Percentiles rank a stretch among this genome's conserved stretches.
Evolutionary conservation across 2,797 vertebrate species (phyloP).

Genomic region (Pterois miles): DNA sequence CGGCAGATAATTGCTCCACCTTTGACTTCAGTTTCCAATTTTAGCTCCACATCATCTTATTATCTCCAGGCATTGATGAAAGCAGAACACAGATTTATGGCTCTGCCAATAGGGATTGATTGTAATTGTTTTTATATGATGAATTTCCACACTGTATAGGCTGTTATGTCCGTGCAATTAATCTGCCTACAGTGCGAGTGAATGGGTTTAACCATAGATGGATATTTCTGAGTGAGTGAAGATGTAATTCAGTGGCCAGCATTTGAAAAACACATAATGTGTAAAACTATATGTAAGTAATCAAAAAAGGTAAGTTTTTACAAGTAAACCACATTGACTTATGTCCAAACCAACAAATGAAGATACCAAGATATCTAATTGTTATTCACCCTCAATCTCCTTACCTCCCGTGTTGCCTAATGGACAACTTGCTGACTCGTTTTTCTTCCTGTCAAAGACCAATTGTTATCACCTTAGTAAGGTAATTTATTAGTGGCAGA

Average conservation of each 20-base stretch:
- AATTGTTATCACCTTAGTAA: slow-evolving; percentile 30
- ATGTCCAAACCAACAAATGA: too few relatives aligned
- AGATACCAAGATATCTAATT: slow-evolving; percentile 1
- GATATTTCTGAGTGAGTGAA: background rate
- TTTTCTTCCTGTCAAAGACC: slow-evolving; percentile 59
- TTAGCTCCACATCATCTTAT: background rate
- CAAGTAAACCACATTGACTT: background rate
- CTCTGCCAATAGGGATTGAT: background rate
- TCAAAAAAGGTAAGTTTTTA: background rate
- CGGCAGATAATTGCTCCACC: background rate
- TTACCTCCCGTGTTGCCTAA: background rate
- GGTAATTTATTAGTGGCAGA: slow-evolving; percentile 56
- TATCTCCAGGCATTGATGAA: background rate
- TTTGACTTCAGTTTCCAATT: background rate
- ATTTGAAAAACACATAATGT: background rate
- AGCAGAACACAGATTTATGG: background rate
- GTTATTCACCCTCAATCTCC: slow-evolving; percentile 23
- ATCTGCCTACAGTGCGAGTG: background rate
- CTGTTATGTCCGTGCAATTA: background rate
- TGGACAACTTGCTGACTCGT: slow-evolving; percentile 39
- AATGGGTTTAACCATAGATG: background rate
- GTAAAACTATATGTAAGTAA: background rate
- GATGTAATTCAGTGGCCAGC: background rate
- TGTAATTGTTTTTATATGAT: background rate
- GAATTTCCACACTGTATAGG: background rate